Conservation (phyloP, 1,140 invertebrate species). For the Hirudo medicinalis region DNA sequence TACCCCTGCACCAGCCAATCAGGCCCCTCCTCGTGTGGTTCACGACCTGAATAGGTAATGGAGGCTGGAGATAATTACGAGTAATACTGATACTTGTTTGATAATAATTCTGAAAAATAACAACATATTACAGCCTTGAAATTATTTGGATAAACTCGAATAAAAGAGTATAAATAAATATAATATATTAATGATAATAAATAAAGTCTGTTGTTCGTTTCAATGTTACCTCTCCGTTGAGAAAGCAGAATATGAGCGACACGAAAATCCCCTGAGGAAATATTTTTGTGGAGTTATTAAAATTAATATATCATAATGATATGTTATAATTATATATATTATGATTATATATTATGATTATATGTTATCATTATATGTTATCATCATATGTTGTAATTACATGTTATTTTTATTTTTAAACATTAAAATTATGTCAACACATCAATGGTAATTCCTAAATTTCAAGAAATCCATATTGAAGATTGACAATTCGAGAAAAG, state of each 20-base stretch:
- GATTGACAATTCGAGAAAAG: background rate
- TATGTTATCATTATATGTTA: background rate
- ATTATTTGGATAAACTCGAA: too few relatives aligned
- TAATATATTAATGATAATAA: too few relatives aligned
- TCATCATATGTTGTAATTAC: background rate
- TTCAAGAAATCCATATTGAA: background rate
- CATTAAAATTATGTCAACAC: background rate
- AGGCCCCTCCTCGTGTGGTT: too few relatives aligned
- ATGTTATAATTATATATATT: background rate
- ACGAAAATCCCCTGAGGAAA: constrained; percentile 71
- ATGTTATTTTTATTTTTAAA: background rate
- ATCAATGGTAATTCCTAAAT: too few relatives aligned
- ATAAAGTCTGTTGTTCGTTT: too few relatives aligned
- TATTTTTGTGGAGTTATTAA: background rate
- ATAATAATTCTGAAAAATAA: too few relatives aligned
- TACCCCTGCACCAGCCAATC: too few relatives aligned
- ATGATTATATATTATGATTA: background rate
- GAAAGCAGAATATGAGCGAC: constrained; percentile 82
- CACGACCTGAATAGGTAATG: too few relatives aligned
- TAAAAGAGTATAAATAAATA: background rate
- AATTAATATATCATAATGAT: background rate
- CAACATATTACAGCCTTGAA: too few relatives aligned
- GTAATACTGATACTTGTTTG: too few relatives aligned
- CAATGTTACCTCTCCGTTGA: constrained; percentile 74
- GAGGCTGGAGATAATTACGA: too few relatives aligned